phyloP scores from a whole-genome alignment of 2,797 vertebrate species.

The Poeciliopsis gracilis region DNA sequence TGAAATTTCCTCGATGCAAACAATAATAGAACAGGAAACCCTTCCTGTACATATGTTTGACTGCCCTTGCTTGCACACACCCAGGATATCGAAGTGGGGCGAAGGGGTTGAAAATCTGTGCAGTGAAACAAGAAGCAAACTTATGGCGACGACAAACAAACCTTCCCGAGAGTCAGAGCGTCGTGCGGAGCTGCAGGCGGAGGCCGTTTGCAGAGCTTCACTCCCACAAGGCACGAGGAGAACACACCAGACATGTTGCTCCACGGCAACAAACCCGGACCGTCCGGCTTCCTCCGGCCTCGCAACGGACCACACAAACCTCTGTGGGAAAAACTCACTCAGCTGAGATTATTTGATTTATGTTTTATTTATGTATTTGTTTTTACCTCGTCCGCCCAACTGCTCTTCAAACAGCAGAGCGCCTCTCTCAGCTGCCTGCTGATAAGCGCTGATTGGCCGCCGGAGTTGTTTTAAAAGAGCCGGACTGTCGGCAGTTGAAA shows the following conservation, averaged over 20 bases:
- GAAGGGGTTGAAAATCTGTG: not conserved
- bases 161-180: not conserved
- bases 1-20: not conserved
- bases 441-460: not conserved
- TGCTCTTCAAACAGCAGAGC: not conserved
- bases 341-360: not conserved
- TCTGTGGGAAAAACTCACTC: not conserved
- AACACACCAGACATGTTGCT: conserved; percentile 20
- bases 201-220: conserved; percentile 4
- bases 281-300: conserved; percentile 10
- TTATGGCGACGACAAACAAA: not conserved
- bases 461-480: not conserved
- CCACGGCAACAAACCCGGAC: conserved; percentile 20
- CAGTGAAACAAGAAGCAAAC: not conserved
- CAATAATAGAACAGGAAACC: not conserved
- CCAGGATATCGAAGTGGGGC: not conserved
- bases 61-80: not conserved
- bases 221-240: conserved; percentile 1
- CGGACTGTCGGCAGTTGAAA: not conserved
- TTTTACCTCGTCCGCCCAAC: too few relatives aligned
- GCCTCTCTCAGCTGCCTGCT: not conserved
- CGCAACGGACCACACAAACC: conserved; percentile 24
- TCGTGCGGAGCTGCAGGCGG: too few relatives aligned
- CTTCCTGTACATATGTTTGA: not conserved
- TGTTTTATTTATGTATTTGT: too few relatives aligned